Evolutionary conservation across 2,888 invertebrate species (phyloP).

Genomic region (Xanthostigma xanthostigma): DNA sequence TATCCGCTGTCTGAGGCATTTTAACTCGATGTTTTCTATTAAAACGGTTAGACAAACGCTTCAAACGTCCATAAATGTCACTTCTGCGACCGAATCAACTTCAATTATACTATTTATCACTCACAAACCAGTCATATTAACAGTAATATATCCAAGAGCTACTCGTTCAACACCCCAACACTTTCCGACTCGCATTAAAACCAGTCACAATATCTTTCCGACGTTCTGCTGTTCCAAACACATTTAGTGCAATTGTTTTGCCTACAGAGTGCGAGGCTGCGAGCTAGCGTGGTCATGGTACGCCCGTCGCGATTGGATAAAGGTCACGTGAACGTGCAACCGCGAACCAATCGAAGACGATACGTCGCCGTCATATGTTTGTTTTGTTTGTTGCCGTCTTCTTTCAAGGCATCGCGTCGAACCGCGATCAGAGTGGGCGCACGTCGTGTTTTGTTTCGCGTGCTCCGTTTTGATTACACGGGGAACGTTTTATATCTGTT

Average conservation of each 20-base stretch:
- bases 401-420: no score
- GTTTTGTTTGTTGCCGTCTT: no score
- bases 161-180: not conserved
- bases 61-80: not conserved
- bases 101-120: no score
- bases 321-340: constrained; percentile 27
- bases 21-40: constrained; percentile 8
- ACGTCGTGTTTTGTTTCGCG: no score
- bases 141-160: not conserved
- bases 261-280: constrained; percentile 19
- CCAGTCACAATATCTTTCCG: not conserved
- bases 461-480: no score
- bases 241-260: not conserved
- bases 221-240: not conserved
- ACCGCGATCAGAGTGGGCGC: no score
- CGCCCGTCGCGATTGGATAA: constrained; percentile 21
- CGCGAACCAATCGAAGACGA: constrained; percentile 22
- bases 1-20: constrained; percentile 29
- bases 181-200: constrained; percentile 3
- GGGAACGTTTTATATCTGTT: constrained; percentile 1
- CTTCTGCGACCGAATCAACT: no score
- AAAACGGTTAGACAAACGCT: not conserved
- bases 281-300: constrained; percentile 15
- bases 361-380: no score
- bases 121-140: not conserved